These are phyloP conservation scores for Coilia nasus DNA, from an alignment of 2,797 vertebrate species.

Conservation along the genomic window DNA sequence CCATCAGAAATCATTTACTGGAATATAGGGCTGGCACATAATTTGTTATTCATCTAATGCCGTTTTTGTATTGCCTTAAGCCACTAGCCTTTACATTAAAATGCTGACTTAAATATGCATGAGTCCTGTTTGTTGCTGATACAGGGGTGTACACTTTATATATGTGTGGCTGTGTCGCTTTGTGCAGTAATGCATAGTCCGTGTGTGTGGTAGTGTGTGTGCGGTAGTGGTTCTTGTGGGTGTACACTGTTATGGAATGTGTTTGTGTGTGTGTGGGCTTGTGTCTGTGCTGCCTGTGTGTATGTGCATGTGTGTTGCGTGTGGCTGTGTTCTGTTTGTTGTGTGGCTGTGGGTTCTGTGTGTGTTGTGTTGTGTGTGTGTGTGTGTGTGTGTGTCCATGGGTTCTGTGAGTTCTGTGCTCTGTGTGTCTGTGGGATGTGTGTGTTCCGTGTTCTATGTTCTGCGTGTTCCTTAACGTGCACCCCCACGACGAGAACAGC, in stretches of 20 bases:
- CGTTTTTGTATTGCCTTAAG: not conserved
- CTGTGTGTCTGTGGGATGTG: not conserved
- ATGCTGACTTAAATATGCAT: not conserved
- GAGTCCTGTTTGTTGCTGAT: not conserved
- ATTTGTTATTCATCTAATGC: not conserved
- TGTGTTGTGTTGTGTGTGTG: not conserved
- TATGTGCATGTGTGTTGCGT: not conserved
- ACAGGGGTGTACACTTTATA: not conserved
- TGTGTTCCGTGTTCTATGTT: not conserved
- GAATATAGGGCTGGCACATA: not conserved
- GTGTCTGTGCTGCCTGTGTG: not conserved
- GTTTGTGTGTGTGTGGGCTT: not conserved
- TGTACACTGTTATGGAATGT: too few relatives aligned
- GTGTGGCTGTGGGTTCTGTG: too few relatives aligned
- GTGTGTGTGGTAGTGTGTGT: too few relatives aligned
- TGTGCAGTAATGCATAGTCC: not conserved
- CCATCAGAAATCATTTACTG: not conserved
- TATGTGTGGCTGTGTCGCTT: not conserved
- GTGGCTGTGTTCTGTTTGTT: not conserved
- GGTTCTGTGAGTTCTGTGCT: not conserved
- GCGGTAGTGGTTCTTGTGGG: too few relatives aligned
- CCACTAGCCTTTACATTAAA: not conserved
- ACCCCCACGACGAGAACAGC: slow-evolving; percentile 91
- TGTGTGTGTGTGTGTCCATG: too few relatives aligned
- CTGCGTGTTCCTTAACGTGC: slow-evolving; percentile 78